phyloP scores from a whole-genome alignment of 2,113 vertebrate genomes.

The Etheostoma spectabile region DNA sequence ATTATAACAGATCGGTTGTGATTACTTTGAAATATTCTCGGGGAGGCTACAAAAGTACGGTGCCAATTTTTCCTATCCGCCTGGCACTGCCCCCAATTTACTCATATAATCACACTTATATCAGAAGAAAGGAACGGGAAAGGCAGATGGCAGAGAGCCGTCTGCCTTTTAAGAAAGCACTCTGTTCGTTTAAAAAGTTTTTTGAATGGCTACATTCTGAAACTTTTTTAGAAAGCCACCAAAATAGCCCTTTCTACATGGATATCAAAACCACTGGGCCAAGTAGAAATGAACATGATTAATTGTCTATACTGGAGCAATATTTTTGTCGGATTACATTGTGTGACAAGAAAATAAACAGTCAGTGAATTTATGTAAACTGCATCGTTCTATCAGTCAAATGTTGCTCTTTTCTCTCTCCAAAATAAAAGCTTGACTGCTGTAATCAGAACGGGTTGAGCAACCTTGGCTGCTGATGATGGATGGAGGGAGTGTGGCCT shows the following conservation, averaged over 20 bases:
- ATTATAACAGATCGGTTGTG: constrained; percentile 55
- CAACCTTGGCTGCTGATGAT: constrained; percentile 79
- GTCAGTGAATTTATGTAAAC: constrained; percentile 35
- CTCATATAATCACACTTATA: constrained; percentile 35
- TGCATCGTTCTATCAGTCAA: constrained; percentile 49
- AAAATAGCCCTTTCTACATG: not conserved
- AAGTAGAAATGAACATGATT: constrained; percentile 3
- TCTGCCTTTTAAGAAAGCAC: constrained; percentile 5
- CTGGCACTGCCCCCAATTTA: constrained; percentile 43
- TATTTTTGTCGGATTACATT: constrained; percentile 23
- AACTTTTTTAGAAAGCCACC: not conserved
- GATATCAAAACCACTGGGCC: not conserved
- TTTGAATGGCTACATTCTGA: constrained; percentile 16
- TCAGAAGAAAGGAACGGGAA: constrained; percentile 21
- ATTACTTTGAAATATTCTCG: constrained; percentile 52
- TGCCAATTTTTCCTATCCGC: constrained; percentile 30
- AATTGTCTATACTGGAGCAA: constrained; percentile 18
- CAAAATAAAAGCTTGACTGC: constrained; percentile 70
- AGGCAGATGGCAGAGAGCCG: not conserved
- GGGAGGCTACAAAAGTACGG: constrained; percentile 6
- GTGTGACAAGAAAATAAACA: constrained; percentile 29
- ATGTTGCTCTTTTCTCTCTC: constrained; percentile 53
- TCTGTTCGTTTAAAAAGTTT: not conserved
- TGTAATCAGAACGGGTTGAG: constrained; percentile 77
- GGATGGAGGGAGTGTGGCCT: constrained; percentile 81